Evolutionary conservation across 2,888 invertebrate species (phyloP), one percentile per base, ranked within the genome.

Genomic region (Mylabris sibirica): DNA sequence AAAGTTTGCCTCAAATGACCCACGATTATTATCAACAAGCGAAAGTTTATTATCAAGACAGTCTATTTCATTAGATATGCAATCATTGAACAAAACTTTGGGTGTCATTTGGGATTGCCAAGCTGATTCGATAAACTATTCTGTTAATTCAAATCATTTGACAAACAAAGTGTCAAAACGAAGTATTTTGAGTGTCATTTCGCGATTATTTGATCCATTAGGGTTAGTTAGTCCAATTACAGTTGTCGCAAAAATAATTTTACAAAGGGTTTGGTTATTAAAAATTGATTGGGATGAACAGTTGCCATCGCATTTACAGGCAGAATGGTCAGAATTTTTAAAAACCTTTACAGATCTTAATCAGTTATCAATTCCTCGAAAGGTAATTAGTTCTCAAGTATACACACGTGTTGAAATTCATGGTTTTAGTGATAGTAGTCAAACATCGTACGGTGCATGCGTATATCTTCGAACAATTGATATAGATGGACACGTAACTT

Each of bases 151-250:
- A 24, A 63, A 66, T 63, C 35, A 60, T 6, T 22, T 24, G 6
- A 34, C 49, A 66, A 34, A 24, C 14, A 41, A 24, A 49, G 30
- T 24, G 11, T 66, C 11, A 41, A 74, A 76, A 66, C 68, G 70
- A 8, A 59, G 11, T 14, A 73, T 74, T 12, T 44, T 75, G 35
- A 71, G 73, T 8, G 62, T 60, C n/a, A 70, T 74, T 34, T 62
- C 68, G 8, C 70, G 75, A 68, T 74, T 76, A n/a, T 77, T 75
- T 68, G 76, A 77, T 60, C 75, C 72, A 11, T 57, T 77, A 38
- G 77, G 75, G 8, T 44, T 77, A 17, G 60, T 77, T 22, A 63
- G 69, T 41, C 73, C 76, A 49, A 53, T 64, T 35, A 75, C 62
- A 11, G 67, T 77, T 24, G 60, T 30, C 38, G 72, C 70, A n/a